Conservation (phyloP, 2,113 vertebrate genomes). For the Antechinus flavipes region DNA sequence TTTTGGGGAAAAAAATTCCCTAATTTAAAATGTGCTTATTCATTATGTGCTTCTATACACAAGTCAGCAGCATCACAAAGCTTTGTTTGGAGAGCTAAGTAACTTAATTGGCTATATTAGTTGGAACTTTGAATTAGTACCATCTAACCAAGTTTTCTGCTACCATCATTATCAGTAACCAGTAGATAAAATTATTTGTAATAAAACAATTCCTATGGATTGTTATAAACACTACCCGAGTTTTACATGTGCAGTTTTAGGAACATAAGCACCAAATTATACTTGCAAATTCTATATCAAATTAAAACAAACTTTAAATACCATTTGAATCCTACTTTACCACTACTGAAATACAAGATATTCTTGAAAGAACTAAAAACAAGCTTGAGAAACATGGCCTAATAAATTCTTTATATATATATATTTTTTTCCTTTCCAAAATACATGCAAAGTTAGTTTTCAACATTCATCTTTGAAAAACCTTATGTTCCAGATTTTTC, state of each 20-base stretch:
- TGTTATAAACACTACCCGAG: slow-evolving; percentile 41
- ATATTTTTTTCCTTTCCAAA: background rate
- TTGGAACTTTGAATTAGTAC: slow-evolving; percentile 47
- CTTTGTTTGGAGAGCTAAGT: slow-evolving; percentile 36
- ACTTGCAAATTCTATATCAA: slow-evolving; percentile 48
- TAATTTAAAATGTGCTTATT: background rate
- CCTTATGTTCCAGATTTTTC: too few species aligned
- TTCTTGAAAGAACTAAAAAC: background rate
- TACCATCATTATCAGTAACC: slow-evolving; percentile 8
- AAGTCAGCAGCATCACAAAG: slow-evolving; percentile 52
- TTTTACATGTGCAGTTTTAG: slow-evolving; percentile 43
- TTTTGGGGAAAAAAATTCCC: slow-evolving; percentile 1
- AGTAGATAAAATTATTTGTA: slow-evolving; percentile 8
- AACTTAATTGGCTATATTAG: slow-evolving; percentile 37
- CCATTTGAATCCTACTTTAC: slow-evolving; percentile 15
- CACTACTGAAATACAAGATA: background rate
- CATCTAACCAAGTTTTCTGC: slow-evolving; percentile 9
- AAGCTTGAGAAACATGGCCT: background rate
- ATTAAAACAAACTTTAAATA: slow-evolving; percentile 27
- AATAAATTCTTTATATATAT: background rate
- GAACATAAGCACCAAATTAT: slow-evolving; percentile 60
- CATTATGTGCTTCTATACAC: slow-evolving; percentile 39
- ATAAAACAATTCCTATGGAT: slow-evolving; percentile 41
- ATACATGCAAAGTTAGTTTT: too few species aligned
- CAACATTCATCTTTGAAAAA: too few species aligned